A percentile compares a stretch with the other conserved stretches of the same genome.
Evolutionary conservation across 1,140 invertebrate genomes (phyloP).

Genomic region (Drosophila varians): DNA sequence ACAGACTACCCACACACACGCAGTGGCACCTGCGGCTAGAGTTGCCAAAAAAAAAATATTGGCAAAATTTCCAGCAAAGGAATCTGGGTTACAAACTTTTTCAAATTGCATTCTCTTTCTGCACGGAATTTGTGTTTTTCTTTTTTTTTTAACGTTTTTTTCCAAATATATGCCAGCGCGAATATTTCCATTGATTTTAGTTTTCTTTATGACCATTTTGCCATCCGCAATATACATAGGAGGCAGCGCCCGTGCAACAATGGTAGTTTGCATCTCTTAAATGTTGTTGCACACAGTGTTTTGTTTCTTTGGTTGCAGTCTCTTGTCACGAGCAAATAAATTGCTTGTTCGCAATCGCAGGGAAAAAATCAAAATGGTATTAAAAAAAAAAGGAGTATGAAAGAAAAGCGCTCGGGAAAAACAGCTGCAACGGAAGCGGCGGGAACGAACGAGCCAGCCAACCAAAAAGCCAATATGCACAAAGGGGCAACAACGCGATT

Average conservation of each 20-base stretch:
- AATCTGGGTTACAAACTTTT: constrained; percentile 77
- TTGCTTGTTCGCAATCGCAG: constrained; percentile 32
- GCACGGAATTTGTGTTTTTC: constrained; percentile 5
- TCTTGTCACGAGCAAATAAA: constrained; percentile 67
- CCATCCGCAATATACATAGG: constrained; percentile 3
- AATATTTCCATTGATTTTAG: constrained; percentile 78
- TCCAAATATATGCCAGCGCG: constrained; percentile 72
- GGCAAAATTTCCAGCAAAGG: constrained; percentile 41
- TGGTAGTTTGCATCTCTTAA: constrained; percentile 58
- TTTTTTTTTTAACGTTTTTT: constrained; percentile 18
- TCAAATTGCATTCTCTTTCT: constrained; percentile 19
- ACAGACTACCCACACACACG: constrained; percentile 1
- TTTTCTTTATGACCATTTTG: constrained; percentile 68
- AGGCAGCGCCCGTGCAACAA: not conserved
- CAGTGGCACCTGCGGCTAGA: constrained; percentile 46
- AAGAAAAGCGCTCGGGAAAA: constrained; percentile 1
- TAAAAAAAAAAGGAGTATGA: constrained; percentile 4
- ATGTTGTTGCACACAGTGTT: constrained; percentile 32
- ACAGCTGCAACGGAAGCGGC: constrained; percentile 31
- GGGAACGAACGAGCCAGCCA: constrained; percentile 5
- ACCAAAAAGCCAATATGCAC: constrained; percentile 48
- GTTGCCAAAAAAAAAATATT: constrained; percentile 25
- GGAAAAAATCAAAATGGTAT: constrained; percentile 19
- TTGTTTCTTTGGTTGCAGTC: constrained; percentile 8
- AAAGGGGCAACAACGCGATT: constrained; percentile 2